phyloP scores from a whole-genome alignment of 35 echinoderm and acorn worm genomes.

The Stichopus chloronotus region DNA sequence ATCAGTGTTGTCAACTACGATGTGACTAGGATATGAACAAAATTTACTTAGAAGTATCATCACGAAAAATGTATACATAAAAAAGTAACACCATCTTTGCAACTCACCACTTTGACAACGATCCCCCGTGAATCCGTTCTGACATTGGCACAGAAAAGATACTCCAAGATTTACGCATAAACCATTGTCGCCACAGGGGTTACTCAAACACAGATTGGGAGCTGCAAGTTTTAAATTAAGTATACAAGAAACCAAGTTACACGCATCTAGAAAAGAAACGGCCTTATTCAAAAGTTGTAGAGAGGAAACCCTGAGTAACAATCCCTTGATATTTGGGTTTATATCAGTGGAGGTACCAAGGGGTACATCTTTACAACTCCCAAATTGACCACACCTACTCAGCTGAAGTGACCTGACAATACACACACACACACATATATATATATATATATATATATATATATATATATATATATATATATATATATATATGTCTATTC shows the following conservation, averaged over 20 bases:
- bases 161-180: background rate
- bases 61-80: too few species aligned
- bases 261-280: too few species aligned
- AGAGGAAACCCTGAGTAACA: background rate
- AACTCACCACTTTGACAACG: conserved; percentile 4
- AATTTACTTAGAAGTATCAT: too few species aligned
- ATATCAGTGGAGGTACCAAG: background rate
- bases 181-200: conserved; percentile 22
- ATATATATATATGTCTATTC: background rate
- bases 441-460: too few species aligned
- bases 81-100: background rate
- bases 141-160: conserved; percentile 2
- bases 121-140: background rate
- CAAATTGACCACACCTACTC: too few species aligned
- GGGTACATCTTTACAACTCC: too few species aligned
- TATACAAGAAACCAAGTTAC: too few species aligned
- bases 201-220: background rate
- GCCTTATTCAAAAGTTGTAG: too few species aligned
- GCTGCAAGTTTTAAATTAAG: background rate
- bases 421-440: background rate
- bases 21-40: too few species aligned
- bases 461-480: too few species aligned
- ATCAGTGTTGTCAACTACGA: too few species aligned
- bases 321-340: background rate
- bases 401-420: too few species aligned